Conservation (phyloP, 2,888 invertebrate genomes). For the Spatulosminthurus flaviceps region DNA sequence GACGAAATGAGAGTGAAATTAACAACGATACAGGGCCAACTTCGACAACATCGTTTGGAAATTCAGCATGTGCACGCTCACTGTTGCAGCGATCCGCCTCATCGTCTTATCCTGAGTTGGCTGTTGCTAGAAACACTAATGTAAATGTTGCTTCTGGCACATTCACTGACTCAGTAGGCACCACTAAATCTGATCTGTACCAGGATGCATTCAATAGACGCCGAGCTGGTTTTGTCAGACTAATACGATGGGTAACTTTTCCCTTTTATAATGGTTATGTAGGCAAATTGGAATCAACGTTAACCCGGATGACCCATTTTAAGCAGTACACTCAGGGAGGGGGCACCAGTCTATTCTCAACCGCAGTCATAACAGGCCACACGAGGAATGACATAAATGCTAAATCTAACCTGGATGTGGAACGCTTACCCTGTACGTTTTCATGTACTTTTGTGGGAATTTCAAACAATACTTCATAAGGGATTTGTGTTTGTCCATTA, state of each 20-base stretch:
- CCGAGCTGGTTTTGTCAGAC: constrained; percentile 32
- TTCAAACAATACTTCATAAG: constrained; percentile 6
- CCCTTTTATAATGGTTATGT: constrained; percentile 18
- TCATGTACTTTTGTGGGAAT: neutral
- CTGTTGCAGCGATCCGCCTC: constrained; percentile 25
- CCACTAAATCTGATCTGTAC: constrained; percentile 6
- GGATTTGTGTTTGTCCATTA: neutral
- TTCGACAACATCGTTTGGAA: constrained; percentile 15
- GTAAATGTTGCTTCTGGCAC: constrained; percentile 42
- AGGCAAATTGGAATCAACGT: constrained; percentile 43
- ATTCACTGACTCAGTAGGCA: constrained; percentile 32
- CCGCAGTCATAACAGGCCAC: constrained; percentile 94
- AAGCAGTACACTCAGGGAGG: constrained; percentile 49
- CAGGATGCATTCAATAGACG: constrained; percentile 39
- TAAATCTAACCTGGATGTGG: constrained; percentile 45
- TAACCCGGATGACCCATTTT: constrained; percentile 47
- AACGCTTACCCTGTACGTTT: constrained; percentile 46
- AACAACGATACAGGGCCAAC: constrained; percentile 4
- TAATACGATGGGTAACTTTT: constrained; percentile 40
- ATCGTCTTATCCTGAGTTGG: constrained; percentile 39
- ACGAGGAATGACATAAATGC: constrained; percentile 65
- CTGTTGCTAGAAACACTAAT: constrained; percentile 37
- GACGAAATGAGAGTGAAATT: neutral
- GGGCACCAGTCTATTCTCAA: constrained; percentile 84
- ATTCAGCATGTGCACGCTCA: constrained; percentile 34